These are phyloP conservation scores for Lerista edwardsae DNA, from an alignment of 2,797 vertebrate species.

Conservation along the genomic window DNA sequence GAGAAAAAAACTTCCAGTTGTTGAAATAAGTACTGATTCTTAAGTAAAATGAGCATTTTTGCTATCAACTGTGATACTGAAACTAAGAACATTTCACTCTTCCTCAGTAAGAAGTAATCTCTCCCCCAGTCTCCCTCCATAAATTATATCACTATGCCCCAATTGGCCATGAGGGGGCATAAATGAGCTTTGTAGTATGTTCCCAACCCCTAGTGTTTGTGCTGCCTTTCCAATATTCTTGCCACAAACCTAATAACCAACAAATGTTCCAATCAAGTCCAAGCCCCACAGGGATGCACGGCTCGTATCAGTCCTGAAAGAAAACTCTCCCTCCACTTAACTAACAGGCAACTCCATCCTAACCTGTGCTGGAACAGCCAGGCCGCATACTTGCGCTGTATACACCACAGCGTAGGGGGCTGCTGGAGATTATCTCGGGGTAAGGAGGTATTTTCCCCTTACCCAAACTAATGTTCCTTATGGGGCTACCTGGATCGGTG, in stretches of 20 bases:
- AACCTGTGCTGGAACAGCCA: too few relatives aligned
- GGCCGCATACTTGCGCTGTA: too few relatives aligned
- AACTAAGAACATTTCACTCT: background rate
- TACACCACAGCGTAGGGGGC: too few relatives aligned
- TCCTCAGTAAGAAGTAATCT: background rate
- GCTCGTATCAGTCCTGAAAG: background rate
- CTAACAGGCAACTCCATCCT: too few relatives aligned
- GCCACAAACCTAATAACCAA: background rate
- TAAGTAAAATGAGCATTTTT: too few relatives aligned
- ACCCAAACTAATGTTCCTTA: too few relatives aligned
- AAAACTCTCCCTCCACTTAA: fast-evolving
- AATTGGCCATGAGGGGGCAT: conserved; percentile 56
- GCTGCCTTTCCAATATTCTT: background rate
- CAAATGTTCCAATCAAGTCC: fast-evolving
- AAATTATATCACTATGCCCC: conserved; percentile 22
- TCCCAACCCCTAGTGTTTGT: fast-evolving
- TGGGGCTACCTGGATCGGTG: too few relatives aligned
- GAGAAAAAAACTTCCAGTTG: too few relatives aligned
- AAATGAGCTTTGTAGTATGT: conserved; percentile 21
- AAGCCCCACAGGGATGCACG: background rate
- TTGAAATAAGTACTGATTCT: too few relatives aligned
- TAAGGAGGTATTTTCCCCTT: too few relatives aligned
- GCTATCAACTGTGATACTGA: background rate
- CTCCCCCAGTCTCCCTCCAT: background rate
- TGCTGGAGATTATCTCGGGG: too few relatives aligned